A percentile compares a stretch with the other conserved stretches of the same genome.
phyloP scores from a whole-genome alignment of 2,888 invertebrate genomes.

The Amorpha juglandis region DNA sequence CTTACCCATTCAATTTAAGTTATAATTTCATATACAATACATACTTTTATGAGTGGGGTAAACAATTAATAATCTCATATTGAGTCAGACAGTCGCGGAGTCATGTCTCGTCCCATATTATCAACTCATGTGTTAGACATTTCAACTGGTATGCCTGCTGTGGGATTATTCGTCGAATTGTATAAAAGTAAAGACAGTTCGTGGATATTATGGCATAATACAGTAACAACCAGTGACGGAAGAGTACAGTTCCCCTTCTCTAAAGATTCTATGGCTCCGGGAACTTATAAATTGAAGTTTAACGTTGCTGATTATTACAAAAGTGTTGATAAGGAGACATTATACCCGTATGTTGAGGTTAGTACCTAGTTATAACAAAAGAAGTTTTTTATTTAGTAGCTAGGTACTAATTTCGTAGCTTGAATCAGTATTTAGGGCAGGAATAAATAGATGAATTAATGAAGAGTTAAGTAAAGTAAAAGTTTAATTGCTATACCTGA shows the following conservation, averaged over 20 bases:
- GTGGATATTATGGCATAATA: slow-evolving; percentile 88
- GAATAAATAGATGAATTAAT: too few relatives aligned
- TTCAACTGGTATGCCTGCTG: slow-evolving; percentile 87
- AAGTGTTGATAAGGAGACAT: slow-evolving; percentile 82
- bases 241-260: slow-evolving; percentile 86
- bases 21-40: background rate
- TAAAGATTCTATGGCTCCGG: slow-evolving; percentile 84
- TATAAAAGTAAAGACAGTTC: slow-evolving; percentile 86
- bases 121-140: slow-evolving; percentile 91
- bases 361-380: slow-evolving; percentile 32
- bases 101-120: slow-evolving; percentile 83
- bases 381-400: too few relatives aligned
- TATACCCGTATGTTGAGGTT: slow-evolving; percentile 92
- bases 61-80: slow-evolving; percentile 10
- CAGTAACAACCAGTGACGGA: slow-evolving; percentile 87
- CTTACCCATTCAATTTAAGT: background rate
- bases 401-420: too few relatives aligned
- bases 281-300: slow-evolving; percentile 90
- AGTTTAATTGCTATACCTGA: too few relatives aligned
- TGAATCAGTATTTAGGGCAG: too few relatives aligned
- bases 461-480: too few relatives aligned
- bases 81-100: slow-evolving; percentile 12
- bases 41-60: slow-evolving; percentile 1
- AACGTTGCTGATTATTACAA: slow-evolving; percentile 89
- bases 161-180: slow-evolving; percentile 87